Percentiles rank a stretch among this genome's conserved stretches.
These are phyloP conservation scores for Folsomia manolachei DNA, from an alignment of 2,888 invertebrate species.

Conservation along the genomic window DNA sequence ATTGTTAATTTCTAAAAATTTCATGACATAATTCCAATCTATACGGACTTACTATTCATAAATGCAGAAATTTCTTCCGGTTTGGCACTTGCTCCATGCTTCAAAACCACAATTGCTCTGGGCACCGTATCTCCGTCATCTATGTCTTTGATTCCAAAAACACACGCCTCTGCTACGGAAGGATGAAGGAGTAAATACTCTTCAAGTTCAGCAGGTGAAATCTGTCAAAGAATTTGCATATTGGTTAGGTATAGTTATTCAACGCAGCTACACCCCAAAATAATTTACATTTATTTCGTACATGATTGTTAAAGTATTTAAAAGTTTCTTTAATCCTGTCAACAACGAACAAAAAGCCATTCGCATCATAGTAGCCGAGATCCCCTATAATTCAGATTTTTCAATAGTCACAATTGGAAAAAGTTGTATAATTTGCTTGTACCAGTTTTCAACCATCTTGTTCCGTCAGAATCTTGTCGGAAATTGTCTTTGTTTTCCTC, in stretches of 20 bases:
- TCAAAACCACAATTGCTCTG: slow-evolving; percentile 44
- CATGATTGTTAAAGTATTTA: slow-evolving; percentile 49
- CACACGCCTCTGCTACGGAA: slow-evolving; percentile 43
- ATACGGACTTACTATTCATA: slow-evolving; percentile 36
- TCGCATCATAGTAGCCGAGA: slow-evolving; percentile 45
- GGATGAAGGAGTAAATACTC: slow-evolving; percentile 42
- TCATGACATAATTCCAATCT: not conserved
- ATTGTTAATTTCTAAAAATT: not conserved
- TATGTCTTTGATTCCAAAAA: slow-evolving; percentile 47
- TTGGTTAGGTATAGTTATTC: not conserved
- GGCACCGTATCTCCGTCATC: slow-evolving; percentile 49
- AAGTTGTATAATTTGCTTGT: too few species aligned
- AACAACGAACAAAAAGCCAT: slow-evolving; percentile 46
- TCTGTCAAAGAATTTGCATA: slow-evolving; percentile 27
- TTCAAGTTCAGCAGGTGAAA: slow-evolving; percentile 49
- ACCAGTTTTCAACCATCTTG: slow-evolving; percentile 14
- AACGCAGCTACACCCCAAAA: too few species aligned
- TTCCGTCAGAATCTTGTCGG: not conserved
- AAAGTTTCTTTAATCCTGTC: slow-evolving; percentile 49
- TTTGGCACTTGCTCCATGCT: slow-evolving; percentile 19
- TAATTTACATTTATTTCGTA: slow-evolving; percentile 17
- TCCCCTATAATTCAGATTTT: slow-evolving; percentile 32
- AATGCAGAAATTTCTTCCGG: slow-evolving; percentile 39
- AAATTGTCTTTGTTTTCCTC: slow-evolving; percentile 42
- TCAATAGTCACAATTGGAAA: too few species aligned